Evolutionary conservation across 2,797 vertebrate species (phyloP), one percentile per base, ranked within the genome.

Genomic region (Channa striata): DNA sequence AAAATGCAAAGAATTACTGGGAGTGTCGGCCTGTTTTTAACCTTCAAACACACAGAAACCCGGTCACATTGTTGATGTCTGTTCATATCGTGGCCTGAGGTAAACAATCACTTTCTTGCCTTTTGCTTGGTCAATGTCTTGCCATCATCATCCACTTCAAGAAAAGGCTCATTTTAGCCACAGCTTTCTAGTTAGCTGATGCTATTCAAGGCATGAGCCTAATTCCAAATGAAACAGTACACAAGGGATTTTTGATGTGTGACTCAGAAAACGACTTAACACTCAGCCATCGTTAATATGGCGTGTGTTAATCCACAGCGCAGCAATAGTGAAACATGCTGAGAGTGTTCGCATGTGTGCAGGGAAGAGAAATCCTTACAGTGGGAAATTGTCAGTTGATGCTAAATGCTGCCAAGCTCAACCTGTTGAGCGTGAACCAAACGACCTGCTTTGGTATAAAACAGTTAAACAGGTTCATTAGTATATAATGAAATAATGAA

Each of bases 241-340:
- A 70, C 37, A 8, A 51, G 50, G 65, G 62, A 53, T 57, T 69
- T 83, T 78, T 78, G 59, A 89, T 78, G 66, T 50, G 25, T 81
- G 80, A 84, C 77, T 85, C 87, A 78, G 52, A 83, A 74, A 68
- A n/a, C n/a, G n/a, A 74, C 80, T 88, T 69, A 78, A 69, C 60
- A 42, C 64, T 64, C 54, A 59, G 72, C 78, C 54, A 72, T 81
- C 78, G 66, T 82, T 77, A 70, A 56, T 40, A 62, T 66, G 67
- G 53, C 19, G 49, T 40, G 6, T 6, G 25, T 6, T 30, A 30
- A 30, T 30, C 6, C 4, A 30, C 25, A 30, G 25, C 25, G 6
- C 6, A 30, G 25, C 4, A 30, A 30, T 30, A 30, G 25, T 56
- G 33, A 30, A 30, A 30, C 25, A 30, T 25, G 47, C 17, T 25